Conservation (phyloP, 2,888 invertebrate genomes). For the Eupithecia insigniata region DNA sequence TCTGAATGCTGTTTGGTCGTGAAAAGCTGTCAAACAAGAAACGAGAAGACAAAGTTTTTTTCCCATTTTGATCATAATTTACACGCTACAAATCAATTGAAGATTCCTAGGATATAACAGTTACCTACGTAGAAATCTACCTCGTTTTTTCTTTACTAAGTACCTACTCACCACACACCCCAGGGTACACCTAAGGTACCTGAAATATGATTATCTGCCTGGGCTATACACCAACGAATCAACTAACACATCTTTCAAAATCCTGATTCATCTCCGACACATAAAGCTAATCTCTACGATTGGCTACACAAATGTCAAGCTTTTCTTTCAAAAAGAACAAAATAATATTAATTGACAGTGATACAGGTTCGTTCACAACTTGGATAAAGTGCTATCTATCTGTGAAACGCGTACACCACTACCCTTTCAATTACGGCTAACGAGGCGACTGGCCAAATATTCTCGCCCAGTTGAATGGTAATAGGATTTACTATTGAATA, state of each 20-base stretch:
- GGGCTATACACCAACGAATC: too few species aligned
- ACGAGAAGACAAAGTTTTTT: too few species aligned
- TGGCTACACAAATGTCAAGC: background rate
- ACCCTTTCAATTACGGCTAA: conserved; percentile 6
- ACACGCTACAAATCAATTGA: too few species aligned
- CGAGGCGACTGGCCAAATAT: background rate
- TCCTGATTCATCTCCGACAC: background rate
- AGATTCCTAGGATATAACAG: too few species aligned
- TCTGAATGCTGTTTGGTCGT: too few species aligned
- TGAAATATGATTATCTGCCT: too few species aligned
- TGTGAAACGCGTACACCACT: background rate
- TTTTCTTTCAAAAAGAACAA: background rate
- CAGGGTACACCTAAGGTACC: too few species aligned
- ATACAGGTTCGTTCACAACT: background rate
- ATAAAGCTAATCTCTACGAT: background rate
- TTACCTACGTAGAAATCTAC: too few species aligned
- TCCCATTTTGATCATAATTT: too few species aligned
- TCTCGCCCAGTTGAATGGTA: background rate
- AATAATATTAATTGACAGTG: background rate
- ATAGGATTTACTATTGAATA: background rate
- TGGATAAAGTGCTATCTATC: conserved; percentile 1
- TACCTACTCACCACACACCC: too few species aligned
- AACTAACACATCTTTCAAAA: background rate
- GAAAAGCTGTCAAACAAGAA: too few species aligned
- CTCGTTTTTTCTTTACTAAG: too few species aligned